These are phyloP conservation scores for Callocephalon fimbriatum DNA, from an alignment of 2,113 vertebrate species.

Conservation along the genomic window DNA sequence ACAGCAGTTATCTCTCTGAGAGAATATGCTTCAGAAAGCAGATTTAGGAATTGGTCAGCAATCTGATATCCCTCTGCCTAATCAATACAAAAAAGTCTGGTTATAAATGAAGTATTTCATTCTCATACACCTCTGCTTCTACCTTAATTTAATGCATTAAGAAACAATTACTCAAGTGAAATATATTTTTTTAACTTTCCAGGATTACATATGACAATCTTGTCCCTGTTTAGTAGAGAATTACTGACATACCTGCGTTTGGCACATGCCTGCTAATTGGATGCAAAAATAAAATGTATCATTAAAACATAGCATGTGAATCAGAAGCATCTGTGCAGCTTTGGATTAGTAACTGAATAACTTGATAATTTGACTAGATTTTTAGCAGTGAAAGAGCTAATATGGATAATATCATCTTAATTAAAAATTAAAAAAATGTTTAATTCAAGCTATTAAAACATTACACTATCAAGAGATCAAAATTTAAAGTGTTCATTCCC, in stretches of 20 bases:
- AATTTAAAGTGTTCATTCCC: background rate
- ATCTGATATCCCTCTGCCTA: background rate
- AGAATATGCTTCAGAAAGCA: background rate
- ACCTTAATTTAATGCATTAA: background rate
- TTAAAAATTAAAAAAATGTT: background rate
- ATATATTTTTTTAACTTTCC: background rate
- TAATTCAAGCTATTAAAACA: background rate
- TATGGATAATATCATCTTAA: background rate
- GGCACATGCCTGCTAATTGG: background rate
- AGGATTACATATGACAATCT: background rate
- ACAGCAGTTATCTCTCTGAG: background rate
- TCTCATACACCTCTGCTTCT: background rate
- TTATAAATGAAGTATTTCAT: background rate
- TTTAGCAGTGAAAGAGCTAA: background rate
- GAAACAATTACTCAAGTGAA: background rate
- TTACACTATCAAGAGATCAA: background rate
- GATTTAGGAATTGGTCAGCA: background rate
- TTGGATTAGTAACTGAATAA: background rate
- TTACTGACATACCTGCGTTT: background rate
- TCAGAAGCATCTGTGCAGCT: background rate
- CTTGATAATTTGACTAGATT: background rate
- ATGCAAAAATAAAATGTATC: background rate
- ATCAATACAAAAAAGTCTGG: background rate
- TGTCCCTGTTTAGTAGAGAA: background rate
- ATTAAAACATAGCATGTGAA: background rate